These are phyloP conservation scores for Denticeps clupeoides DNA, from an alignment of 2,797 vertebrate genomes.

Conservation along the genomic window DNA sequence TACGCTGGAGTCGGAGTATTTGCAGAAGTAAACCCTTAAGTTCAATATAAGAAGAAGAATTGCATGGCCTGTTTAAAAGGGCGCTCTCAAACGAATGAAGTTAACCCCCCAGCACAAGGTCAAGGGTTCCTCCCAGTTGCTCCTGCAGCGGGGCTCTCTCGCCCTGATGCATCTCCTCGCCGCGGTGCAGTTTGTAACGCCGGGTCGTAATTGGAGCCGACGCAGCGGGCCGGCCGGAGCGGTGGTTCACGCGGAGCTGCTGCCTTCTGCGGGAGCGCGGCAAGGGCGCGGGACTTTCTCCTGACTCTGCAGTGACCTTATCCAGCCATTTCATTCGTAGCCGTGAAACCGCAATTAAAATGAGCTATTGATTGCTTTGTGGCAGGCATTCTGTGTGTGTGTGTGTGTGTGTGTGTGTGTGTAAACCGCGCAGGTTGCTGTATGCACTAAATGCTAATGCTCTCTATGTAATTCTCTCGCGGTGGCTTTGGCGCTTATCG, in stretches of 20 bases:
- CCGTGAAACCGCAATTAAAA: conserved; percentile 25
- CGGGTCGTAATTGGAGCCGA: neutral
- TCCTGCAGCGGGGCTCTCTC: too few relatives aligned
- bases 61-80: too few relatives aligned
- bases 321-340: conserved; percentile 4
- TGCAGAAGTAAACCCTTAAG: too few relatives aligned
- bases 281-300: conserved; percentile 7
- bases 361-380: conserved; percentile 27
- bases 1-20: too few relatives aligned
- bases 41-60: too few relatives aligned
- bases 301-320: conserved; percentile 11
- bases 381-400: conserved; percentile 13
- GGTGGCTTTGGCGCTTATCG: conserved; percentile 41
- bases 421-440: conserved; percentile 15
- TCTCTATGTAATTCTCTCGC: conserved; percentile 31
- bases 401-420: conserved; percentile 26
- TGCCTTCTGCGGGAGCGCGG: conserved; percentile 1
- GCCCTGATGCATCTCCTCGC: neutral
- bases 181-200: neutral
- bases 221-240: neutral
- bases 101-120: too few relatives aligned
- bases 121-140: too few relatives aligned
- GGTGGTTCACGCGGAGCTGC: conserved; percentile 26
- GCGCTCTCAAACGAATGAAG: too few relatives aligned
- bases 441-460: conserved; percentile 32